These are phyloP conservation scores for Tinea pellionella DNA, from an alignment of 2,888 invertebrate genomes.

Conservation along the genomic window DNA sequence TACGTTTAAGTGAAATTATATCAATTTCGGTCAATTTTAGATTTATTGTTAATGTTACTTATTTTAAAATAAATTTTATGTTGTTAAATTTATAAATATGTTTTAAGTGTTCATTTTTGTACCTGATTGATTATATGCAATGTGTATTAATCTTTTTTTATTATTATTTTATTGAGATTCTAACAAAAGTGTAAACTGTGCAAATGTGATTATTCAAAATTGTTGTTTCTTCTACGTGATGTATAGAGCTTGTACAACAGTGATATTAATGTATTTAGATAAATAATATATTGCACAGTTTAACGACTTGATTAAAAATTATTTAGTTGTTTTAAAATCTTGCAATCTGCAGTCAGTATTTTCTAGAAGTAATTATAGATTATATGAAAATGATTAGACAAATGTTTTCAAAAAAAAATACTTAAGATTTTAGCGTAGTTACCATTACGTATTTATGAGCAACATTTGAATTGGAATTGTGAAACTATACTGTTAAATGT, in stretches of 20 bases:
- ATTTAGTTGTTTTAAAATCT: slow-evolving; percentile 36
- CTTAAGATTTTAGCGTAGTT: slow-evolving; percentile 43
- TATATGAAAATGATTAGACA: slow-evolving; percentile 42
- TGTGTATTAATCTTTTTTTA: too few relatives aligned
- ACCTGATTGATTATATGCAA: too few relatives aligned
- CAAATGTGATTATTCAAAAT: slow-evolving; percentile 11
- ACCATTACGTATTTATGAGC: slow-evolving; percentile 36
- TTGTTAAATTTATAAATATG: not conserved
- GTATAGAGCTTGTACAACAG: slow-evolving; percentile 51
- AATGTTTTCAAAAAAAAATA: slow-evolving; percentile 58
- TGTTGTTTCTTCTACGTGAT: slow-evolving; percentile 14
- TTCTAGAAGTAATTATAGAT: slow-evolving; percentile 54
- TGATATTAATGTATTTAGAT: slow-evolving; percentile 38
- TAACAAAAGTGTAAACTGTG: slow-evolving; percentile 6
- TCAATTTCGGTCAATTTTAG: slow-evolving; percentile 69
- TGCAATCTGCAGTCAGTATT: slow-evolving; percentile 55
- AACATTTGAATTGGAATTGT: slow-evolving; percentile 38
- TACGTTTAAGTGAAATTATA: slow-evolving; percentile 63
- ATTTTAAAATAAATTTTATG: slow-evolving; percentile 11
- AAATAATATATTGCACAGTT: slow-evolving; percentile 41
- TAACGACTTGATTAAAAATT: slow-evolving; percentile 43
- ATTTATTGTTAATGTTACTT: slow-evolving; percentile 28
- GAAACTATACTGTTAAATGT: slow-evolving; percentile 24
- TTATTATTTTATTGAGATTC: too few relatives aligned
- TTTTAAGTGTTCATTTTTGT: slow-evolving; percentile 7